Evolutionary conservation across 35 echinoderm and acorn worm genomes (phyloP).

Genomic region (Lytechinus pictus): DNA sequence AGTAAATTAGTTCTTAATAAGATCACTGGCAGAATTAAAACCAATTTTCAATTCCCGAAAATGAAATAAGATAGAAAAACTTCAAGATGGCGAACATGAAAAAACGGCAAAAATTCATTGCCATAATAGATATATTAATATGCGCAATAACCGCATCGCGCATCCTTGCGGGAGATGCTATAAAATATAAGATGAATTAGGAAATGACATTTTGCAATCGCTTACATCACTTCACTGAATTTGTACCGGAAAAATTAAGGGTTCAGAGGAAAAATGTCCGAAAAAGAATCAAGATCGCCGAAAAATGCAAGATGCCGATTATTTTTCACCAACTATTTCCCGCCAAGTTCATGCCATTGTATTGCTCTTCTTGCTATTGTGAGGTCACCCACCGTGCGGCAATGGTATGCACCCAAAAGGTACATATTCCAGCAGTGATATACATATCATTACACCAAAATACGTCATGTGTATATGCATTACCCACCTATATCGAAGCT

Average conservation of each 20-base stretch:
- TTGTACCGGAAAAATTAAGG: neutral
- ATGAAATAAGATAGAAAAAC: neutral
- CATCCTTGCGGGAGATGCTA: neutral
- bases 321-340: neutral
- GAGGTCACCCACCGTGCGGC: neutral
- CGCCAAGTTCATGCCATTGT: neutral
- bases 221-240: neutral
- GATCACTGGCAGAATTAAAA: neutral
- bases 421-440: neutral
- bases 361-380: neutral
- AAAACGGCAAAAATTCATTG: neutral
- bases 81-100: neutral
- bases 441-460: constrained; percentile 12
- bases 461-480: neutral
- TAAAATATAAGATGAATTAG: neutral
- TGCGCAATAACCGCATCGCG: neutral
- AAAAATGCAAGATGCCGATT: neutral
- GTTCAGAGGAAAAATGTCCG: neutral
- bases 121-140: neutral
- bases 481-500: neutral
- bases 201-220: neutral
- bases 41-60: neutral
- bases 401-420: neutral
- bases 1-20: neutral
- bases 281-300: neutral